Conservation (phyloP, 2,797 vertebrate genomes). For the Leptatherina wallacei region DNA sequence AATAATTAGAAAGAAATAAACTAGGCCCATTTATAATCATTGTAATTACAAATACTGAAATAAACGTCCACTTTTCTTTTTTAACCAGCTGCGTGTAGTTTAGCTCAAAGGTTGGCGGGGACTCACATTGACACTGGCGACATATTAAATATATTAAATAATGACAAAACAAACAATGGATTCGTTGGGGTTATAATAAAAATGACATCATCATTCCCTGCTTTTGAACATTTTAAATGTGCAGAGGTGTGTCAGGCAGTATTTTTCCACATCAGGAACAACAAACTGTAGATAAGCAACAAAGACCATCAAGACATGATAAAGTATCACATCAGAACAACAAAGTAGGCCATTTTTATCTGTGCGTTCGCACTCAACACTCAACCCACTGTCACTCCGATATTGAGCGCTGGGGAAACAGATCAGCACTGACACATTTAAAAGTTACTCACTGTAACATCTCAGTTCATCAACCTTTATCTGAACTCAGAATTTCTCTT, state of each 20-base stretch:
- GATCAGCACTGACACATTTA: background rate
- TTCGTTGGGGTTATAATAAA: background rate
- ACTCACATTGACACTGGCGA: background rate
- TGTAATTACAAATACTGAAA: background rate
- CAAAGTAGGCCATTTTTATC: conserved; percentile 7
- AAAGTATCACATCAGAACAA: conserved; percentile 27
- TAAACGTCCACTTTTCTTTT: background rate
- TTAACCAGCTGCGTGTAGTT: background rate
- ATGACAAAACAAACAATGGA: conserved; percentile 1
- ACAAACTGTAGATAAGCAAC: conserved; percentile 15
- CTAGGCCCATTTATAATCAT: background rate
- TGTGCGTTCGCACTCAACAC: background rate
- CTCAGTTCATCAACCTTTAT: conserved; percentile 16
- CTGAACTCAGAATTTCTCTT: conserved; percentile 63
- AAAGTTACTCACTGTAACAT: conserved; percentile 57
- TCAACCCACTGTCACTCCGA: background rate
- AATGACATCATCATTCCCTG: background rate
- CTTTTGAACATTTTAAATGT: background rate
- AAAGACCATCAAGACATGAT: conserved; percentile 18
- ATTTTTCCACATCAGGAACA: conserved; percentile 1
- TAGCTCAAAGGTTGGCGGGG: background rate
- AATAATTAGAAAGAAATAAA: background rate
- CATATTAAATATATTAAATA: conserved; percentile 7
- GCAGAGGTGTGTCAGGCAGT: background rate
- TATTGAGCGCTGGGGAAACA: conserved; percentile 6